These are phyloP conservation scores for Tenualosa ilisha DNA, from an alignment of 2,797 vertebrate species.

Conservation along the genomic window DNA sequence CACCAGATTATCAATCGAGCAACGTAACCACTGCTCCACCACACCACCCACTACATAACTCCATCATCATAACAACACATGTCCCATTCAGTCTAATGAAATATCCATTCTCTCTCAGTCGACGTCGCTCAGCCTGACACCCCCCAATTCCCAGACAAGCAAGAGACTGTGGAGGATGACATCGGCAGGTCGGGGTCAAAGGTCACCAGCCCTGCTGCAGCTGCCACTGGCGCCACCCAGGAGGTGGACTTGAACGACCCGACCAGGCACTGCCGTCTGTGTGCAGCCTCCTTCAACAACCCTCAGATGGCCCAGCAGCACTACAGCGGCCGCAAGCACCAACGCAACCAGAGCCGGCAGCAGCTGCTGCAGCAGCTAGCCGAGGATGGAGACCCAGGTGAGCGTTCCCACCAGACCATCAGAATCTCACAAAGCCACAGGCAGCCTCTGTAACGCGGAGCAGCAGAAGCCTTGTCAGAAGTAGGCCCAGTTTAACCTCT, in stretches of 20 bases:
- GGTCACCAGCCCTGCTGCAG: slow-evolving; percentile 28
- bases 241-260: slow-evolving; percentile 73
- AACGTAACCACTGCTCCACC: background rate
- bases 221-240: background rate
- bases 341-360: slow-evolving; percentile 75
- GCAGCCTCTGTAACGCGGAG: no score
- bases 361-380: slow-evolving; percentile 72
- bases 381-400: slow-evolving; percentile 49
- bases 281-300: slow-evolving; percentile 79
- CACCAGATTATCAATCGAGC: no score
- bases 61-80: background rate
- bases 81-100: background rate
- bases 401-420: background rate
- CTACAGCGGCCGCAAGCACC: slow-evolving; percentile 84
- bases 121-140: background rate
- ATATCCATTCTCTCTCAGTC: background rate
- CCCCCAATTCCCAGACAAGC: background rate
- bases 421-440: background rate
- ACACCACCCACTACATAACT: background rate
- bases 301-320: slow-evolving; percentile 78
- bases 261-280: slow-evolving; percentile 79
- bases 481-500: background rate
- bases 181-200: slow-evolving; percentile 32
- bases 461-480: background rate
- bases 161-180: slow-evolving; percentile 14